Conservation (phyloP, 2,113 vertebrate genomes). For the Equus quagga region DNA sequence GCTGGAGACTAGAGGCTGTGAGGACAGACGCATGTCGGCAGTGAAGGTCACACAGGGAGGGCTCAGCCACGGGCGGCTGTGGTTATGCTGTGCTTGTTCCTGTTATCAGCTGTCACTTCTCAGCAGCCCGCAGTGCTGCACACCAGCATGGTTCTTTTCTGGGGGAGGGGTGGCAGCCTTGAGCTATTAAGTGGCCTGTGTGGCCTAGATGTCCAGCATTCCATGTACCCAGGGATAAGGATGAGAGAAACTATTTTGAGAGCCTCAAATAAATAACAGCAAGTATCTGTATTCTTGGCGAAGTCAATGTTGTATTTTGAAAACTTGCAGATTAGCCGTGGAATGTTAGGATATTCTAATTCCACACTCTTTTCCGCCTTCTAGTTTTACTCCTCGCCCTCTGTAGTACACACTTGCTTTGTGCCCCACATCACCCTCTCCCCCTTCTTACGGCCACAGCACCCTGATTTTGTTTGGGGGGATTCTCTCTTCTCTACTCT, state of each 20-base stretch:
- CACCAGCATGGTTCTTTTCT: not conserved
- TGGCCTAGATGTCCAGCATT: not conserved
- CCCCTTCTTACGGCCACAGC: not conserved
- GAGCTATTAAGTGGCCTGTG: not conserved
- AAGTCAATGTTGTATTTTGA: not conserved
- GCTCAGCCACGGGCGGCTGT: not conserved
- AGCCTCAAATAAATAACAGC: not conserved
- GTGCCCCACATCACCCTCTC: not conserved
- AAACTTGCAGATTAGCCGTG: not conserved
- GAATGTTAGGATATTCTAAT: not conserved
- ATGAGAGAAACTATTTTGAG: not conserved
- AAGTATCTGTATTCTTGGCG: not conserved
- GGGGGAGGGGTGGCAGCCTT: not conserved
- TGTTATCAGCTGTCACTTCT: not conserved
- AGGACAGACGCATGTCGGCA: not conserved
- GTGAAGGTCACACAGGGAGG: not conserved
- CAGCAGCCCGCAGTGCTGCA: not conserved
- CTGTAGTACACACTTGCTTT: not conserved
- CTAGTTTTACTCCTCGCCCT: not conserved
- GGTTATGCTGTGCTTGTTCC: not conserved
- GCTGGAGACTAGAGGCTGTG: not conserved
- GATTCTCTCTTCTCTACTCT: not conserved
- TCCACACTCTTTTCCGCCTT: not conserved
- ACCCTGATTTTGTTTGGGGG: not conserved
- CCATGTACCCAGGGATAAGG: not conserved